Conservation (phyloP, 2,888 invertebrate species). For the Lapara coniferarum region DNA sequence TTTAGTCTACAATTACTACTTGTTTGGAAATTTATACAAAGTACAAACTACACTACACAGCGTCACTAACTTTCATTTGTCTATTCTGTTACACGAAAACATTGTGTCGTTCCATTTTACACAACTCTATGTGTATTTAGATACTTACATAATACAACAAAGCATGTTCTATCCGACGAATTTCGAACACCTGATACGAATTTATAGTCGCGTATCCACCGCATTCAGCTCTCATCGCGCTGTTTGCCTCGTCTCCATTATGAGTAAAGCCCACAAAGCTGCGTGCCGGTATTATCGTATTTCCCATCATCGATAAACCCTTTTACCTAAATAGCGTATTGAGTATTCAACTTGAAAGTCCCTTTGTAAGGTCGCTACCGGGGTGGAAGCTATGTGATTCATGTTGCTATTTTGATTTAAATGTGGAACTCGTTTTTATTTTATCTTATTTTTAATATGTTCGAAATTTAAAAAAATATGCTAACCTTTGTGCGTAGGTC, state of each 20-base stretch:
- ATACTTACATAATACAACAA: neutral
- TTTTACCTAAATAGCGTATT: constrained; percentile 72
- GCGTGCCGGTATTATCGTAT: constrained; percentile 62
- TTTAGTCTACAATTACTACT: too few species aligned
- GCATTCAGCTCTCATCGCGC: constrained; percentile 37
- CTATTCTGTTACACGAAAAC: neutral
- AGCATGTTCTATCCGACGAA: neutral
- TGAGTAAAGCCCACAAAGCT: constrained; percentile 57
- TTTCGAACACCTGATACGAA: constrained; percentile 15
- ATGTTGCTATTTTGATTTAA: neutral
- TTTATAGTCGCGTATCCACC: neutral
- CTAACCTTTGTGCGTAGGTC: too few species aligned
- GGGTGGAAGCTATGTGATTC: neutral
- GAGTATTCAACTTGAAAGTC: constrained; percentile 56
- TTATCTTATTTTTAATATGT: too few species aligned
- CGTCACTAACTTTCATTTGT: neutral
- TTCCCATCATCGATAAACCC: constrained; percentile 71
- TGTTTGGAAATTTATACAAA: too few species aligned
- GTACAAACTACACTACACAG: too few species aligned
- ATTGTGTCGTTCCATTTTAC: neutral
- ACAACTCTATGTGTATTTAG: neutral
- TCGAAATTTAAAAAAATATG: neutral
- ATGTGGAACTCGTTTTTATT: too few species aligned
- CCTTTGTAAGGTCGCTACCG: constrained; percentile 4
- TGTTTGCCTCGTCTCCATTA: constrained; percentile 53